Evolutionary conservation across 2,888 invertebrate species (phyloP).

Genomic region (Drosophila mulleri): DNA sequence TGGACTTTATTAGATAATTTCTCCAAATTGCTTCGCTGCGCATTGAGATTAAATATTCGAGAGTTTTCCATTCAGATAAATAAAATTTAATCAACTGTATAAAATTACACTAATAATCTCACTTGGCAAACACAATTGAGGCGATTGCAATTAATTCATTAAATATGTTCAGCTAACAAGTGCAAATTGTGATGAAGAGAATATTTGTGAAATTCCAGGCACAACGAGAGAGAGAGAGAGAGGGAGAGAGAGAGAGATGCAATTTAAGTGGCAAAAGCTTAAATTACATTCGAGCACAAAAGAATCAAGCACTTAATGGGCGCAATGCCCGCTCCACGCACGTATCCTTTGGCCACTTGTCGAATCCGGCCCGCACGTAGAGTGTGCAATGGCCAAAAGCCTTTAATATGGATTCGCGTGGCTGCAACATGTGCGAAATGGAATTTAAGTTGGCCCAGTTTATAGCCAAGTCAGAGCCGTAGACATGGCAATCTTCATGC

Average conservation of each 20-base stretch:
- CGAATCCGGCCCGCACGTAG: slow-evolving; percentile 29
- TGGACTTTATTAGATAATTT: slow-evolving; percentile 7
- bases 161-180: neutral
- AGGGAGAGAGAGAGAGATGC: neutral
- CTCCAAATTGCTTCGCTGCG: slow-evolving; percentile 10
- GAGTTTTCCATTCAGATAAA: neutral
- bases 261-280: slow-evolving; percentile 1
- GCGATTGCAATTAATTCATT: neutral
- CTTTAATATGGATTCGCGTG: slow-evolving; percentile 60
- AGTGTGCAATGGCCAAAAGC: slow-evolving; percentile 34
- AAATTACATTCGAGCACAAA: neutral
- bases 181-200: neutral
- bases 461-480: slow-evolving; percentile 46
- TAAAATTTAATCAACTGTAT: slow-evolving; percentile 2
- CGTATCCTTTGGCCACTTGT: slow-evolving; percentile 13
- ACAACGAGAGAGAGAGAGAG: neutral
- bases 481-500: slow-evolving; percentile 41
- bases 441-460: slow-evolving; percentile 76
- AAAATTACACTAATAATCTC: slow-evolving; percentile 5
- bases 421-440: slow-evolving; percentile 53
- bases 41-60: neutral
- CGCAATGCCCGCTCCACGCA: neutral
- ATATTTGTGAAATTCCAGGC: neutral
- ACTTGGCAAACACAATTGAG: neutral
- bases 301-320: slow-evolving; percentile 22